A percentile compares a stretch with the other conserved stretches of the same genome.
These are phyloP conservation scores for Epistrophella euchroma DNA, from an alignment of 2,888 invertebrate species.

Conservation along the genomic window DNA sequence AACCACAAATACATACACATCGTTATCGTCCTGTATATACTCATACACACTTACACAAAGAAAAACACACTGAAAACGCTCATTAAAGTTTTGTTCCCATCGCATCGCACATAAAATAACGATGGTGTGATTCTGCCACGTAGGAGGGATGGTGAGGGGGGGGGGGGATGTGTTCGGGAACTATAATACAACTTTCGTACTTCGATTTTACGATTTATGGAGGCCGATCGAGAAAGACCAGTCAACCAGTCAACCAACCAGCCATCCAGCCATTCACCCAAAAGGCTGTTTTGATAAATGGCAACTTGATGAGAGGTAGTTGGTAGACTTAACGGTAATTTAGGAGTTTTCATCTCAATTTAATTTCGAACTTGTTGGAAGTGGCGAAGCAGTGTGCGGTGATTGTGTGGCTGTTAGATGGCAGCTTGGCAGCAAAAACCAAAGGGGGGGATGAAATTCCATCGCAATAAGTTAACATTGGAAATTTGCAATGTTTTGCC, in stretches of 20 bases:
- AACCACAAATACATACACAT: not conserved
- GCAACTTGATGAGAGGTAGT: conserved; percentile 71
- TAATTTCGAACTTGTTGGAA: conserved; percentile 39
- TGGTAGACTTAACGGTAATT: conserved; percentile 70
- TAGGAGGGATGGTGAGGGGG: not conserved
- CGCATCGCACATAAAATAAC: conserved; percentile 4
- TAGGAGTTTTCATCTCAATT: conserved; percentile 68
- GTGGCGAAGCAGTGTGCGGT: conserved; percentile 4
- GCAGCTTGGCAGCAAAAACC: not conserved
- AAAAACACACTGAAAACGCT: conserved; percentile 41
- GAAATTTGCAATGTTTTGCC: conserved; percentile 72
- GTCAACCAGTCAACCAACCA: conserved; percentile 9
- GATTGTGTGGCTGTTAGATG: not conserved
- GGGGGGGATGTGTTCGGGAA: not conserved
- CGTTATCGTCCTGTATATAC: not conserved
- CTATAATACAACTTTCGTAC: conserved; percentile 35
- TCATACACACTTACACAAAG: conserved; percentile 15
- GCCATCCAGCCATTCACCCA: conserved; percentile 10
- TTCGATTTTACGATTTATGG: conserved; percentile 67
- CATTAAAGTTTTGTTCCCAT: conserved; percentile 68
- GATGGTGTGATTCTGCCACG: not conserved
- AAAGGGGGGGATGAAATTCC: conserved; percentile 35
- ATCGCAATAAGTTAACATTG: conserved; percentile 67
- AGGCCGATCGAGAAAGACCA: conserved; percentile 57
- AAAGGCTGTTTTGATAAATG: conserved; percentile 70